phyloP scores from a whole-genome alignment of 1,140 invertebrate genomes.

The Pogonomyrmex californicus region DNA sequence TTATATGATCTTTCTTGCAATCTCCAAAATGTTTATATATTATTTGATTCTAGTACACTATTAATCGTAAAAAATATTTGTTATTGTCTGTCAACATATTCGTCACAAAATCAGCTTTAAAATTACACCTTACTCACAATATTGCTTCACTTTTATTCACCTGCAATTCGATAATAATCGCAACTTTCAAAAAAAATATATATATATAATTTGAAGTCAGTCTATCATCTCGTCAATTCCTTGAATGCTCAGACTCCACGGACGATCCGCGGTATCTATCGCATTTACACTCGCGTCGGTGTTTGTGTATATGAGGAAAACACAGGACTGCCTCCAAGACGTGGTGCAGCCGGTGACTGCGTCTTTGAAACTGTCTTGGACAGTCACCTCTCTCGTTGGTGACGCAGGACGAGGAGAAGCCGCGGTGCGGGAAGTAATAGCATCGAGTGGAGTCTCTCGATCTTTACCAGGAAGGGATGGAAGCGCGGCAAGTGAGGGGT shows the following conservation, averaged over 20 bases:
- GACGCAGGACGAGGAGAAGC: conserved; percentile 70
- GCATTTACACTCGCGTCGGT: conserved; percentile 10
- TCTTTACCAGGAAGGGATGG: conserved; percentile 50
- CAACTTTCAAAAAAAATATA: neutral
- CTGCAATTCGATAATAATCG: neutral
- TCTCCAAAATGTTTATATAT: neutral
- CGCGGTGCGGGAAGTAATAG: conserved; percentile 36
- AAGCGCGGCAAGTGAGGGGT: neutral
- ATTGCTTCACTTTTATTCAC: conserved; percentile 20
- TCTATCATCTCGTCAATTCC: neutral
- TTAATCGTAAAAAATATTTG: neutral
- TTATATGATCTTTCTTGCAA: neutral
- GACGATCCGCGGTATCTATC: neutral
- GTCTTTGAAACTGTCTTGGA: conserved; percentile 84
- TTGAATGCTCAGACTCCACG: neutral
- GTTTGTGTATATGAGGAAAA: conserved; percentile 19
- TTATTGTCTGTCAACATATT: conserved; percentile 1
- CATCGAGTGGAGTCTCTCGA: conserved; percentile 48
- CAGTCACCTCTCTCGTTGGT: conserved; percentile 80
- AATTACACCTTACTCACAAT: conserved; percentile 8
- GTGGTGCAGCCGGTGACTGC: conserved; percentile 86
- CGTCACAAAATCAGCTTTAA: conserved; percentile 31
- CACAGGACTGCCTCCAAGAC: conserved; percentile 72
- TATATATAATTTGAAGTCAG: too few relatives aligned
- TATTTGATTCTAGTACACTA: neutral